A percentile compares a stretch with the other conserved stretches of the same genome.
These are phyloP conservation scores for Pseudotriccus pelzelni DNA, from an alignment of 2,797 vertebrate species.

Conservation along the genomic window DNA sequence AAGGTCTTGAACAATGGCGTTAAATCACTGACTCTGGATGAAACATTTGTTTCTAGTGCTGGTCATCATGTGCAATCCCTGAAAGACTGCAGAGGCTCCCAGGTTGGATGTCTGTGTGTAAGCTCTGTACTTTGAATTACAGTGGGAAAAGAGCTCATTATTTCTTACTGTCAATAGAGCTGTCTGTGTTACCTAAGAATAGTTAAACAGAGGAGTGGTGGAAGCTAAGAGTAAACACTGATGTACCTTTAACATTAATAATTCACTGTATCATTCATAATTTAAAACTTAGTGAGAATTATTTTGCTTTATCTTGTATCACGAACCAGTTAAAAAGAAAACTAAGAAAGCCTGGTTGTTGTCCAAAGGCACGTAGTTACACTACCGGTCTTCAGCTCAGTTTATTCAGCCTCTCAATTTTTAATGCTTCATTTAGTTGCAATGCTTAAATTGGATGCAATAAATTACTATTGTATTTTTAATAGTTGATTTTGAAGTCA, in stretches of 20 bases:
- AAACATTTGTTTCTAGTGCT: neutral
- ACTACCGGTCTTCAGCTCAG: neutral
- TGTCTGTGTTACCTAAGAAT: neutral
- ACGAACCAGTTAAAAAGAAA: slow-evolving; percentile 12
- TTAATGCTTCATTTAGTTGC: slow-evolving; percentile 11
- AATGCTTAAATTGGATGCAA: slow-evolving; percentile 4
- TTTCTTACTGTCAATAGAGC: neutral
- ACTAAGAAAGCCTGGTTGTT: slow-evolving; percentile 2
- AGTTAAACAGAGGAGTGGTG: neutral
- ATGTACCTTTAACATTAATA: slow-evolving; percentile 28
- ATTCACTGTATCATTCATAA: slow-evolving; percentile 34
- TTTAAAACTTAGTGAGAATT: slow-evolving; percentile 30
- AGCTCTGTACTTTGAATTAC: neutral
- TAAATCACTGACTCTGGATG: neutral
- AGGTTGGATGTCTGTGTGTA: neutral
- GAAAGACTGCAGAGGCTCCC: neutral
- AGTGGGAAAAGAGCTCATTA: neutral
- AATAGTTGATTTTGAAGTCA: neutral
- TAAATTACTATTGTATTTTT: neutral
- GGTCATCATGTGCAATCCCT: neutral
- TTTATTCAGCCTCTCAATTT: slow-evolving; percentile 21
- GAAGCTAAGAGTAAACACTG: neutral
- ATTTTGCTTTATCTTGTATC: slow-evolving; percentile 42
- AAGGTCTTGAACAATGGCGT: neutral
- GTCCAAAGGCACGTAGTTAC: neutral